Percentiles rank a stretch among this genome's conserved stretches.
These are phyloP conservation scores for Bujurquina vittata DNA, from an alignment of 2,113 vertebrate species.

Conservation along the genomic window DNA sequence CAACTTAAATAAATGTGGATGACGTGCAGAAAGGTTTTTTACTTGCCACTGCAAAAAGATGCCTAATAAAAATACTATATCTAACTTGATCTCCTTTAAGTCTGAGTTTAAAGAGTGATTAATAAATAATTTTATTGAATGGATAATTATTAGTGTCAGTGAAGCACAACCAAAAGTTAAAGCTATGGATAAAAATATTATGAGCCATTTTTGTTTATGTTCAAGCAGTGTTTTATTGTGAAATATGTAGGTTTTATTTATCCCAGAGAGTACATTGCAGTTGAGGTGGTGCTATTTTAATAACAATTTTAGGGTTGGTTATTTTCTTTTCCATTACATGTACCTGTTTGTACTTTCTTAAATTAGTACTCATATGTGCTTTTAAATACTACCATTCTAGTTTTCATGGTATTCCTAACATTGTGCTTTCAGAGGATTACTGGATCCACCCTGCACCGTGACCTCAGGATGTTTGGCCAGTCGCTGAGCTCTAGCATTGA, in stretches of 20 bases:
- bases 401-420: neutral
- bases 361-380: neutral
- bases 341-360: neutral
- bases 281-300: no score
- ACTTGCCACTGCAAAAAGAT: neutral
- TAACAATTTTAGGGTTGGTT: no score
- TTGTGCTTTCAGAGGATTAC: conserved; percentile 64
- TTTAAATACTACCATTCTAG: neutral
- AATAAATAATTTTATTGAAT: neutral
- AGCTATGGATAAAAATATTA: neutral
- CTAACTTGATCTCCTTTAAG: neutral
- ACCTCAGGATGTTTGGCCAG: conserved; percentile 74
- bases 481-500: conserved; percentile 74
- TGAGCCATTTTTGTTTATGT: neutral
- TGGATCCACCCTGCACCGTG: conserved; percentile 57
- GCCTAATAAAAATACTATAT: neutral
- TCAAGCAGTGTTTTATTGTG: no score
- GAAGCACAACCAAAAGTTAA: neutral
- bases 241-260: no score
- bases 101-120: neutral
- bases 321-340: no score
- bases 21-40: neutral
- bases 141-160: neutral
- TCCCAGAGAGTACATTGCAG: no score
- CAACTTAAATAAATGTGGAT: neutral